A percentile compares a stretch with the other conserved stretches of the same genome.
phyloP scores from a whole-genome alignment of 2,797 vertebrate species.

The Paedocypris micromegethes region DNA sequence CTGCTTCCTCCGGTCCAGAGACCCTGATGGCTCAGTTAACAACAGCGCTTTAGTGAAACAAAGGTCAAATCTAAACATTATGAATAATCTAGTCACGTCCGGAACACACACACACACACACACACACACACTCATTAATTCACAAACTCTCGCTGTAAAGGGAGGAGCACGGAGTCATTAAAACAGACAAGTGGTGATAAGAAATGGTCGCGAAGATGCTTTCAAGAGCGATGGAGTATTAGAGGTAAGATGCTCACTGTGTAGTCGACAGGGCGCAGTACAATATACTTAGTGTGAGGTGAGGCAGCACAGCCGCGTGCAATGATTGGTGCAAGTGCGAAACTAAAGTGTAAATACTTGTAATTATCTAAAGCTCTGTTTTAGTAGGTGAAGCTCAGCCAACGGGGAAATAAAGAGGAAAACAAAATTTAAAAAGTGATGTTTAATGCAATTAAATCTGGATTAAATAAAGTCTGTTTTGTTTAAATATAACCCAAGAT shows the following conservation, averaged over 20 bases:
- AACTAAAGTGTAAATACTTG: no score
- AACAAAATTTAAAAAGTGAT: no score
- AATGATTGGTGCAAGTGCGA: no score
- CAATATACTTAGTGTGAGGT: conserved; percentile 8
- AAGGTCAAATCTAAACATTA: conserved; percentile 6
- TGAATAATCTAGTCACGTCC: conserved; percentile 20
- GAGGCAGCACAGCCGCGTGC: background rate
- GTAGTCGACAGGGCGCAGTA: conserved; percentile 9
- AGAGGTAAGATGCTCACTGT: conserved; percentile 6
- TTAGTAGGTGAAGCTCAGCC: no score
- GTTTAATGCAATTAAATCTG: no score
- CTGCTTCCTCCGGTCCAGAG: background rate
- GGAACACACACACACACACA: conserved; percentile 38
- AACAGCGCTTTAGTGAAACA: background rate
- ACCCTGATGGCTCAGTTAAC: background rate
- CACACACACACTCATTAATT: conserved; percentile 26
- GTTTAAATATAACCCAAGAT: no score
- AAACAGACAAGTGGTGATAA: conserved; percentile 29
- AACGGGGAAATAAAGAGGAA: no score
- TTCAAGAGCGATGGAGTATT: conserved; percentile 4
- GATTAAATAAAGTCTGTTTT: no score
- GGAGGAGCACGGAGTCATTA: conserved; percentile 27
- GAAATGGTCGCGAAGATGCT: conserved; percentile 52
- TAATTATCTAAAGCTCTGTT: no score
- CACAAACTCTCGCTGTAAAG: conserved; percentile 27